Base-by-base conservation (phyloP, 2,888 invertebrate genomes). In the Priocnemis perturbator region DNA sequence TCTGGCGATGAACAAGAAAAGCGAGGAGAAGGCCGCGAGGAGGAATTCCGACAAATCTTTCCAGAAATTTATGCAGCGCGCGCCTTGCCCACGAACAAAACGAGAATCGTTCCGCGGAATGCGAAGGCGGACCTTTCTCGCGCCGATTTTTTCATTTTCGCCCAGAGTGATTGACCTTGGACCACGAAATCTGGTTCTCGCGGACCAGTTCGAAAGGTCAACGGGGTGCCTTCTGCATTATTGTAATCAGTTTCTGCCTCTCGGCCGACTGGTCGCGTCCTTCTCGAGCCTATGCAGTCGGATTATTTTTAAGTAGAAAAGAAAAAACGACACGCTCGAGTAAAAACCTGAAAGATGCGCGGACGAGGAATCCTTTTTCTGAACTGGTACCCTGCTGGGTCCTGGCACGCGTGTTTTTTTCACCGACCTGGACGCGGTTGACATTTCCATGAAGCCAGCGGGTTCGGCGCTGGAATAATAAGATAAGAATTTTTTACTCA, bases 101-200 rank as follows among this genome's bases (percentile, higher is more conserved):
- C 15, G 37, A 44, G n/a, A 59, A 21, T 37, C 37, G 37, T 11
- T 37, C 3, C 2, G 26, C 37, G 37, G 37, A 37, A 37, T 37
- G 37, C 37, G 11, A 37, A 37, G 37, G 37, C 37, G 37, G 4
- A 56, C 37, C 17, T 56, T 56, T 30, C 15, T 19, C 37, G 37
- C 19, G 9, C 5, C 17, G 30, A 56, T 0, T 37, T 37, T 37
- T 19, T 37, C 9, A 26, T n/a, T 20, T 53, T 11, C 23, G 21
- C n/a, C 3, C 7, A 23, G 9, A 55, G n/a, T 26, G 26, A 55
- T 7, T 44, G 63, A 63, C 63, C 67, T 67, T 70, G 67, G 47
- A 45, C 11, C 60, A 20, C 52, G 50, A 67, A 67, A 67, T 67
- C 67, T 59, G 67, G 61, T 67, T 67, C 48, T 67, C 30, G 19